These are phyloP conservation scores for Phataginus tetradactyla DNA, from an alignment of 2,797 vertebrate genomes.

Conservation along the genomic window DNA sequence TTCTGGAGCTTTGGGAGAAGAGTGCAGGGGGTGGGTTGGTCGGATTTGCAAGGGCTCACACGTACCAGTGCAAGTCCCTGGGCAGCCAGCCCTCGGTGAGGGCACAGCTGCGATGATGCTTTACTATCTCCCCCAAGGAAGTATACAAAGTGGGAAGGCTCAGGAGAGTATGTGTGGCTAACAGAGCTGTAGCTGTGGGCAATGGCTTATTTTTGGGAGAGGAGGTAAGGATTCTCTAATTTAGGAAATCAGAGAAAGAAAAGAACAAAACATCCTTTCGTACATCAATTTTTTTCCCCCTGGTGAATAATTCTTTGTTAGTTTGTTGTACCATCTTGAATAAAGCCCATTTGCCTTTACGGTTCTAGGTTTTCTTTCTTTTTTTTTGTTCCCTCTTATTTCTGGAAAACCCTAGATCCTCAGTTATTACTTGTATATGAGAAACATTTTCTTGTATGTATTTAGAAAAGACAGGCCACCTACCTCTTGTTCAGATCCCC, in stretches of 20 bases:
- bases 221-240: slow-evolving; percentile 38
- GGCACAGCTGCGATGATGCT: neutral
- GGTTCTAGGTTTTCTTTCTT: neutral
- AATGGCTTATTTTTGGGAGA: neutral
- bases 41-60: neutral
- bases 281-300: neutral
- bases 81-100: neutral
- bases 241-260: neutral
- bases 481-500: neutral
- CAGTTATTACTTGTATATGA: neutral
- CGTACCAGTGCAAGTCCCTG: neutral
- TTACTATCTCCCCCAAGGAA: neutral
- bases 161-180: neutral
- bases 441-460: neutral
- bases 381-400: neutral
- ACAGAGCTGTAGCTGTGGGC: neutral
- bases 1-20: neutral
- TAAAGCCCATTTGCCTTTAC: neutral
- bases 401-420: neutral
- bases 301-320: neutral
- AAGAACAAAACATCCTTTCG: neutral
- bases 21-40: neutral
- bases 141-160: neutral
- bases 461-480: neutral
- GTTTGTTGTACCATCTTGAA: slow-evolving; percentile 9